These are phyloP conservation scores for Trisateles emortualis DNA, from an alignment of 2,888 invertebrate species.

Conservation along the genomic window DNA sequence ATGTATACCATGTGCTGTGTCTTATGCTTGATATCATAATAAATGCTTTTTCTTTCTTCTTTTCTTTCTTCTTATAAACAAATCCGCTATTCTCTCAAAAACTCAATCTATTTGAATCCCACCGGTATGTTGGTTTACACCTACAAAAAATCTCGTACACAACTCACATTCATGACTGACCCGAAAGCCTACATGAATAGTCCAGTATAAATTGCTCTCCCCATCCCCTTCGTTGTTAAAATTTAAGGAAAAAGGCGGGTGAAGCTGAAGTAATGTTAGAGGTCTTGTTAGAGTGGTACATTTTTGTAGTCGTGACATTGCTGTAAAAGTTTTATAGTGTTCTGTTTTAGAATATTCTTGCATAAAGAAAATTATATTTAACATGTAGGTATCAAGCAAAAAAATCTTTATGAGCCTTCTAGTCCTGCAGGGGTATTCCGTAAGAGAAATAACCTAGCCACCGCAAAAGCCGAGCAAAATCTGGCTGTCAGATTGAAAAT, in stretches of 20 bases:
- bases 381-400: too few relatives aligned
- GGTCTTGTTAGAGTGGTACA: slow-evolving; percentile 50
- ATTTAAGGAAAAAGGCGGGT: slow-evolving; percentile 24
- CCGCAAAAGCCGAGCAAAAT: too few relatives aligned
- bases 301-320: slow-evolving; percentile 48
- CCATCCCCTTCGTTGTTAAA: slow-evolving; percentile 25
- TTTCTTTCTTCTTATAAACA: too few relatives aligned
- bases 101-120: slow-evolving; percentile 57
- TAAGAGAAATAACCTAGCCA: too few relatives aligned
- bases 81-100: slow-evolving; percentile 43
- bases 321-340: slow-evolving; percentile 27
- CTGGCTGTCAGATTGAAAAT: too few relatives aligned
- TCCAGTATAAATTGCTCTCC: slow-evolving; percentile 51
- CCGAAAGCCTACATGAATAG: slow-evolving; percentile 61
- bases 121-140: slow-evolving; percentile 51
- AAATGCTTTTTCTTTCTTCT: too few relatives aligned
- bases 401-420: too few relatives aligned
- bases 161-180: slow-evolving; percentile 62
- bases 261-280: slow-evolving; percentile 33
- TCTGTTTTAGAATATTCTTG: neutral
- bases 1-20: too few relatives aligned
- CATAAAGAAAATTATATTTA: too few relatives aligned
- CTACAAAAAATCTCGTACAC: slow-evolving; percentile 61
- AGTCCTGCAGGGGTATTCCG: too few relatives aligned
- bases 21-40: too few relatives aligned